phyloP scores from a whole-genome alignment of 2,888 invertebrate genomes.

The Tachina fera region DNA sequence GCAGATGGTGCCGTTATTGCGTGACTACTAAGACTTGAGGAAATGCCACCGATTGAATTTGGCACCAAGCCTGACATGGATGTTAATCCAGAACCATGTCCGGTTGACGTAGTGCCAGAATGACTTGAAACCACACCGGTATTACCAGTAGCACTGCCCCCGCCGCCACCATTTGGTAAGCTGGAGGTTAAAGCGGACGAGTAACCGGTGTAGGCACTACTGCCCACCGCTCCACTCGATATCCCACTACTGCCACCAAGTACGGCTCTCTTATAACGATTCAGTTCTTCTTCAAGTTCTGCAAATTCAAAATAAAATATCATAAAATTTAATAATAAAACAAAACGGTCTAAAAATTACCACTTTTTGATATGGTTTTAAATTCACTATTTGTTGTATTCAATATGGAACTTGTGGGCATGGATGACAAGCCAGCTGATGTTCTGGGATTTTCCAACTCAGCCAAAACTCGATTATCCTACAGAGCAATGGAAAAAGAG shows the following conservation, averaged over 20 bases:
- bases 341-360: slow-evolving; percentile 69
- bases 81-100: slow-evolving; percentile 75
- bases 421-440: slow-evolving; percentile 80
- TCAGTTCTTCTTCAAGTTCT: slow-evolving; percentile 82
- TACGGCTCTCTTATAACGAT: slow-evolving; percentile 80
- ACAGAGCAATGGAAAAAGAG: background rate
- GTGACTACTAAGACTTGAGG: slow-evolving; percentile 88
- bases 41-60: slow-evolving; percentile 83
- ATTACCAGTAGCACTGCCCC: slow-evolving; percentile 67
- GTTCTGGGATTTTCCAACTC: slow-evolving; percentile 92
- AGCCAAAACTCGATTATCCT: slow-evolving; percentile 92
- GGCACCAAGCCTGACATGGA: slow-evolving; percentile 80
- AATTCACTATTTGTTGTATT: slow-evolving; percentile 80
- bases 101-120: slow-evolving; percentile 60
- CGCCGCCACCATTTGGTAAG: slow-evolving; percentile 76
- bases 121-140: slow-evolving; percentile 63
- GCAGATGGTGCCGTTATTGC: slow-evolving; percentile 85
- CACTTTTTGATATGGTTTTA: slow-evolving; percentile 82
- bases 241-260: slow-evolving; percentile 76
- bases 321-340: background rate
- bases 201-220: slow-evolving; percentile 74
- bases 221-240: slow-evolving; percentile 72
- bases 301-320: slow-evolving; percentile 42
- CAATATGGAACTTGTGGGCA: slow-evolving; percentile 80
- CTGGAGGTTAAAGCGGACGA: slow-evolving; percentile 79